Percentiles rank a stretch among this genome's conserved stretches.
These are phyloP conservation scores for Chloropsis cyanopogon DNA, from an alignment of 2,113 vertebrate genomes.

Conservation along the genomic window DNA sequence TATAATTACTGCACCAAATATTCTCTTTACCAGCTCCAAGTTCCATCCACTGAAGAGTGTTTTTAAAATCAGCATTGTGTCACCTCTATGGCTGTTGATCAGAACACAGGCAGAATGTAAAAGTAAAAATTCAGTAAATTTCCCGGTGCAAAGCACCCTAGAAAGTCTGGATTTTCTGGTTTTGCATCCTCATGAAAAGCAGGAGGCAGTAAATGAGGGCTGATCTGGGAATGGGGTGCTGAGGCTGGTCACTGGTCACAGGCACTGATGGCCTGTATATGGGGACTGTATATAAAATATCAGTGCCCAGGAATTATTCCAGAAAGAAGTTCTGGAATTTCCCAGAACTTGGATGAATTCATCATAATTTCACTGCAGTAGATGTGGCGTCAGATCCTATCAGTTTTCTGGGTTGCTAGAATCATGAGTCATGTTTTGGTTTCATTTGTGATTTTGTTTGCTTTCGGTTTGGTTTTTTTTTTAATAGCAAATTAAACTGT, in stretches of 20 bases:
- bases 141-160: neutral
- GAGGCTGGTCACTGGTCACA: neutral
- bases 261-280: neutral
- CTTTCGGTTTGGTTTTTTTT: neutral
- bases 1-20: neutral
- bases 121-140: neutral
- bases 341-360: neutral
- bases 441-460: neutral
- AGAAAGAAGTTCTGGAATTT: neutral
- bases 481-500: neutral
- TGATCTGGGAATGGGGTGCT: neutral
- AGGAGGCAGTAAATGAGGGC: neutral
- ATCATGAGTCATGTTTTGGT: neutral
- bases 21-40: neutral
- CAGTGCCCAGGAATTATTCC: neutral
- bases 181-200: constrained; percentile 1
- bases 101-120: neutral
- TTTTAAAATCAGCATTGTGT: neutral
- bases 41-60: neutral
- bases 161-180: neutral
- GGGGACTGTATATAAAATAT: rapidly evolving
- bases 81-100: neutral
- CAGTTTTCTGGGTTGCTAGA: neutral
- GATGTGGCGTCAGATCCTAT: neutral
- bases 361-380: neutral